These are phyloP conservation scores for Drosophila koepferae DNA, from an alignment of 2,888 invertebrate species.

Conservation along the genomic window DNA sequence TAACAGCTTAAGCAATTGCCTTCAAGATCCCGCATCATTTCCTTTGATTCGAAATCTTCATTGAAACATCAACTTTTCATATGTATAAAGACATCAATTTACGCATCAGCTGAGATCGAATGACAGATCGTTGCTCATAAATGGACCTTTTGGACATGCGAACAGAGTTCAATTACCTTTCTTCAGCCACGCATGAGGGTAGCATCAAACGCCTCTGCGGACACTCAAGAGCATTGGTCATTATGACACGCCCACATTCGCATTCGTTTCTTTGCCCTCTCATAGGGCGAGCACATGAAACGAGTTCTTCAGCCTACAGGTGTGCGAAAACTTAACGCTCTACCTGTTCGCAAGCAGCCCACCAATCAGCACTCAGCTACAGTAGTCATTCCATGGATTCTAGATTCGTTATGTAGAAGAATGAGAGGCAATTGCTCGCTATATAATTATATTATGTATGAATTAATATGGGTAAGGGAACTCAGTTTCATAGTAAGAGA, in stretches of 20 bases:
- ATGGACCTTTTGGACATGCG: conserved; percentile 5
- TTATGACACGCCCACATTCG: conserved; percentile 43
- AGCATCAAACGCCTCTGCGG: conserved; percentile 24
- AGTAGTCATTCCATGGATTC: conserved; percentile 12
- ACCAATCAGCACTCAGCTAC: conserved; percentile 49
- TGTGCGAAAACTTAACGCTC: conserved; percentile 51
- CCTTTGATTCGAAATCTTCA: conserved; percentile 22
- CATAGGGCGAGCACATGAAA: conserved; percentile 39
- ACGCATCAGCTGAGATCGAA: conserved; percentile 20
- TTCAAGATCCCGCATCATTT: conserved; percentile 46
- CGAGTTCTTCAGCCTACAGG: conserved; percentile 34
- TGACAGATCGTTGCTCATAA: conserved; percentile 58
- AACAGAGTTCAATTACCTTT: conserved; percentile 48
- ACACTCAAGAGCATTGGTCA: conserved; percentile 18
- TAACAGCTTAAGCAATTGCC: conserved; percentile 4
- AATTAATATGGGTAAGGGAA: neutral
- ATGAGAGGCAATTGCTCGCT: neutral
- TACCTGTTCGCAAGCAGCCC: conserved; percentile 33
- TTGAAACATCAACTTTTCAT: conserved; percentile 6
- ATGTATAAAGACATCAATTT: conserved; percentile 54
- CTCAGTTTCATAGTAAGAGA: neutral
- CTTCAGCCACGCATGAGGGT: conserved; percentile 39
- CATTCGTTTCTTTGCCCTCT: conserved; percentile 23
- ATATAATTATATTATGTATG: conserved; percentile 13
- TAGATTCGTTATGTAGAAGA: neutral